Base-by-base conservation (phyloP, 2,888 invertebrate genomes). In the Campoletis raptor region DNA sequence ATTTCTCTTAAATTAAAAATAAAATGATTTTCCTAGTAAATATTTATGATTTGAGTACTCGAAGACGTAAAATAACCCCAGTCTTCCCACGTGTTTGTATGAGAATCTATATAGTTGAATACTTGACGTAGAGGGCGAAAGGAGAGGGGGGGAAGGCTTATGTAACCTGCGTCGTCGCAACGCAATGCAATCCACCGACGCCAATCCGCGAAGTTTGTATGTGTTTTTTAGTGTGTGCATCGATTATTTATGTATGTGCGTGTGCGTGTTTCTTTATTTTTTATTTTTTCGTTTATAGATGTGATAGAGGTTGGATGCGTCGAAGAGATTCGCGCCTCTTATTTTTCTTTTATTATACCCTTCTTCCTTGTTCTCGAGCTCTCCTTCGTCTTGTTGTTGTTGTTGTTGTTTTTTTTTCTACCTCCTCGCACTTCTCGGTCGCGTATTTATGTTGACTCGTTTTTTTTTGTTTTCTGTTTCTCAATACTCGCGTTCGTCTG, bases 141-240 rank as follows among this genome's bases (percentile, higher is more conserved):
- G 36, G 36, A 24, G 9, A 40, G 30, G 42, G 24, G 24, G 15
- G 24, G 7, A 7, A 37, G 73, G 15, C 73, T 86, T 86, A 86
- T 67, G 80, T 83, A 86, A 86, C 67, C 67, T 80, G 86, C 77
- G 80, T 83, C 83, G 76, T 83, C 64, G 79, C 82, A 70, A 83
- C 85, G 86, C 83, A 83, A 73, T 77, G 85, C 80, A 80, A 84
- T 80, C 57, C 81, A 57, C 77, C 83, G 57, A 77, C 81, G 81
- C 77, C 73, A 66, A 76, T 81, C 42, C 66, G 45, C 69, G 30
- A 82, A 54, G 82, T 64, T 48, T 70, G 30, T 67, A 9, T 57
- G 30, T 21, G 48, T 52, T n/a, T 57, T n/a, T 36, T n/a, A n/a
- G 42, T 42, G 42, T 67, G 42, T 48, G 52, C 30, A 61, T 80